Evolutionary conservation across 2,888 invertebrate genomes (phyloP).

Genomic region (Rhagophthalmus giganteus): DNA sequence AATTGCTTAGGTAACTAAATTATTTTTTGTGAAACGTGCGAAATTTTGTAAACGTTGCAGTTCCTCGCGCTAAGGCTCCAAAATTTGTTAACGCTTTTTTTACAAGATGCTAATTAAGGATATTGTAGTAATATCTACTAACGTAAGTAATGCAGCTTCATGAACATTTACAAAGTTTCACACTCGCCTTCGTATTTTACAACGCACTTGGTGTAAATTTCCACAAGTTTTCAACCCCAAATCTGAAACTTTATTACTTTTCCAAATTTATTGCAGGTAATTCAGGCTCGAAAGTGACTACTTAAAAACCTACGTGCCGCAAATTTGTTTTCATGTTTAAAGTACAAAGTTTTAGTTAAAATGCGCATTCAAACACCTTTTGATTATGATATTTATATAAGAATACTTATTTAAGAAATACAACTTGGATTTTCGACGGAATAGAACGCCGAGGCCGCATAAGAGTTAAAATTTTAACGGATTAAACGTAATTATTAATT

Average conservation of each 20-base stretch:
- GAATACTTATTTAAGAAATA: too few species aligned
- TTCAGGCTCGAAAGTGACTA: constrained; percentile 12
- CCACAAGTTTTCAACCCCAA: constrained; percentile 16
- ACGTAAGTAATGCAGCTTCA: neutral
- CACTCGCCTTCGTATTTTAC: constrained; percentile 9
- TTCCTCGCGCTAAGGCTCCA: too few species aligned
- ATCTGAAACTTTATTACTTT: constrained; percentile 24
- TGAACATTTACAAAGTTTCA: constrained; percentile 11
- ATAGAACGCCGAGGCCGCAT: too few species aligned
- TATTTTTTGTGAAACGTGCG: too few species aligned
- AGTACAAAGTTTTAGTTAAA: neutral
- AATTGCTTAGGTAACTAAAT: too few species aligned
- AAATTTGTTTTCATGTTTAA: constrained; percentile 15
- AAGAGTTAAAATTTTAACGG: too few species aligned
- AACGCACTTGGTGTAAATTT: constrained; percentile 18
- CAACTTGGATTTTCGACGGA: too few species aligned
- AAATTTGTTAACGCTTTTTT: neutral
- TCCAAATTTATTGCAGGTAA: constrained; percentile 20
- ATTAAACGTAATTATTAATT: too few species aligned
- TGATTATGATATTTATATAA: neutral
- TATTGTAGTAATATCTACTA: neutral
- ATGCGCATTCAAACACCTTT: neutral
- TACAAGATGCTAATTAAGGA: neutral
- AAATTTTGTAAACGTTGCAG: too few species aligned
- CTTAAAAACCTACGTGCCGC: constrained; percentile 15